Evolutionary conservation across 2,797 vertebrate genomes (phyloP).

Genomic region (Liparis tanakae): DNA sequence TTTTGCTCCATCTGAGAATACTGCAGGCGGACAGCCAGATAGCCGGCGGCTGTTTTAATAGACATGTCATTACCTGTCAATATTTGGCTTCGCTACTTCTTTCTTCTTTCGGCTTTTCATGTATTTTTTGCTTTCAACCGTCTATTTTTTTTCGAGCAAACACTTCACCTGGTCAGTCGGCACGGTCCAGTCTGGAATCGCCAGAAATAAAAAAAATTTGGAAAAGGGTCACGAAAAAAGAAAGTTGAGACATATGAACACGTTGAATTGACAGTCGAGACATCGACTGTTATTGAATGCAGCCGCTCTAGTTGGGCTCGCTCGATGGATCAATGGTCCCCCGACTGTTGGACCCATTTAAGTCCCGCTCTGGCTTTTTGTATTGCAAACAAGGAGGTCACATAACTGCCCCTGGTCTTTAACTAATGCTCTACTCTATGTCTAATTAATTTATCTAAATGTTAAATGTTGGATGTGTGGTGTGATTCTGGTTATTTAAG

Average conservation of each 20-base stretch:
- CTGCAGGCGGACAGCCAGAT: constrained; percentile 41
- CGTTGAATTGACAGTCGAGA: constrained; percentile 15
- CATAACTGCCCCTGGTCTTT: not conserved
- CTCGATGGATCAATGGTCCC: constrained; percentile 4
- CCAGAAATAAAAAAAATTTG: constrained; percentile 10
- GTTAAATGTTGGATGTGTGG: not conserved
- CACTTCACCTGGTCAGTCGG: not conserved
- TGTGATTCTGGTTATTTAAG: not conserved
- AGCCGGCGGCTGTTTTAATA: constrained; percentile 48
- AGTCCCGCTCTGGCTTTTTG: not conserved
- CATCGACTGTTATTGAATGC: constrained; percentile 13
- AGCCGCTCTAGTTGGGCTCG: not conserved
- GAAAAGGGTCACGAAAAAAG: not conserved
- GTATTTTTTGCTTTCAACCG: not conserved
- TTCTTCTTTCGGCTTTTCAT: constrained; percentile 11
- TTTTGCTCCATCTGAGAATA: constrained; percentile 38
- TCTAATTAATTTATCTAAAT: not conserved
- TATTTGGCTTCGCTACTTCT: constrained; percentile 27
- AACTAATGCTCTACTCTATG: not conserved
- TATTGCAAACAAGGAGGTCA: not conserved
- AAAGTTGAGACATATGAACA: not conserved
- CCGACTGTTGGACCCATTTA: constrained; percentile 7
- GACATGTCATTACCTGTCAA: constrained; percentile 41
- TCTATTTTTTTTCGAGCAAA: constrained; percentile 11
- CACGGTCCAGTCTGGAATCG: not conserved